Conservation (phyloP, 2,797 vertebrate species). For the Heliangelus exortis region DNA sequence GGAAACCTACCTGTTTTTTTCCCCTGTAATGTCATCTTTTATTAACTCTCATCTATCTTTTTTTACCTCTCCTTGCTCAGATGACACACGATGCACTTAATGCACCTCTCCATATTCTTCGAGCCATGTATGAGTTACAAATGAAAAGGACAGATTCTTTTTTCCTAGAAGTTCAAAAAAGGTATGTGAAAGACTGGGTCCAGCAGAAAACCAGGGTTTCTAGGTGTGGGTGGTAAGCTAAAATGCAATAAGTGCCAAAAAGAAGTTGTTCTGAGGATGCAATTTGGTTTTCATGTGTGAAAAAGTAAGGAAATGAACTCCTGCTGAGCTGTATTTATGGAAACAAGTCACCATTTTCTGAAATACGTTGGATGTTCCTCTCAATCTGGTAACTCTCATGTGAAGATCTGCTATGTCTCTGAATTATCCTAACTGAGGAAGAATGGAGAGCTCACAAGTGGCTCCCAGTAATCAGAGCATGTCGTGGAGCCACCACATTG, state of each 20-base stretch:
- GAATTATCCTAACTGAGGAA: not conserved
- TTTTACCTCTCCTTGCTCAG: conserved; percentile 69
- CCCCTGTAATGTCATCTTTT: not conserved
- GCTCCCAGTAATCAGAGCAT: not conserved
- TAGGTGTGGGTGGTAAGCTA: not conserved
- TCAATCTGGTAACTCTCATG: not conserved
- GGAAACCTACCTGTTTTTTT: not conserved
- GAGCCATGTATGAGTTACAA: conserved; percentile 95
- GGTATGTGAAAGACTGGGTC: conserved; percentile 76
- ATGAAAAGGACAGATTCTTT: conserved; percentile 97
- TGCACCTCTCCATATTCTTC: conserved; percentile 92
- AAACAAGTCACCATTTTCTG: not conserved
- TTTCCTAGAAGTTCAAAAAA: conserved; percentile 95
- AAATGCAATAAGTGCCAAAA: not conserved
- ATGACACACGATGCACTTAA: conserved; percentile 96
- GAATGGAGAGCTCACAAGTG: not conserved
- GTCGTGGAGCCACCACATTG: not conserved
- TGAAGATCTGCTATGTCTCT: not conserved
- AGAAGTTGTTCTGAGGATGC: not conserved
- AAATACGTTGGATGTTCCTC: not conserved
- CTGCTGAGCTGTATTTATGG: not conserved
- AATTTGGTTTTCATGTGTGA: not conserved
- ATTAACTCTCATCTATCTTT: too few species aligned
- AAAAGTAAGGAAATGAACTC: conserved; percentile 1
- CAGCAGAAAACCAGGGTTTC: not conserved